Evolutionary conservation across 2,113 vertebrate genomes (phyloP), one percentile per base, ranked within the genome.

Genomic region (Phrynosoma blainvillii): DNA sequence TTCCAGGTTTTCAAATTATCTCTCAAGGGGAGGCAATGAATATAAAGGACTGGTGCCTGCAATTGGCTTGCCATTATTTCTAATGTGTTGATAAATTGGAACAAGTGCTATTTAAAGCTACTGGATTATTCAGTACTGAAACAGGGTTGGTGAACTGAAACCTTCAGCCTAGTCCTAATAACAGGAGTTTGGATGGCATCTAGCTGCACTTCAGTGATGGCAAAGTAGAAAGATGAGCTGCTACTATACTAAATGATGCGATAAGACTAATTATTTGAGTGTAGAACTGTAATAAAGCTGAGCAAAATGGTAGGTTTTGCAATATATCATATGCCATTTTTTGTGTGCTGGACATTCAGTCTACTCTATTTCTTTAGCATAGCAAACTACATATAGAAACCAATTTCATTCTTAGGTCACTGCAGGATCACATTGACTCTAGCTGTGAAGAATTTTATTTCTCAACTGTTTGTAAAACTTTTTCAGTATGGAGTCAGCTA

Each of bases 1-100:
- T 88, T 92, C 25, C 71, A 92, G 73, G 5, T 77, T 88, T 52
- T 40, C 36, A 47, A 16, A 73, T 73, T 87, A 87, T 71, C 32
- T 25, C 47, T 71, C 25, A 14, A 20, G 59, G 40, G 12, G 12
- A 71, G 66, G 71, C 70, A 87, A 87, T 73, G 40, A 42, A n/a
- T 65, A 71, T 56, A 56, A 86, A 80, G 25, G 8, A n/a, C 23
- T 73, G 23, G 6, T 42, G 52, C 32, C 68, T 59, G 66, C 12
- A 87, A 80, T 36, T 59, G 71, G 32, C 2, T 56, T 27, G 8
- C 25, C 27, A 79, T 87, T 87, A 59, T 73, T 73, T 71, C 25
- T 71, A 87, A 80, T 21, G 32, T 40, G 59, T 40, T 14, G 16
- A 80, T 59, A 73, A 80, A 68, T n/a, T 32, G 21, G 77, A 86